phyloP scores from a whole-genome alignment of 53 echinoderm and acorn worm species.

The Arbacia lixula region DNA sequence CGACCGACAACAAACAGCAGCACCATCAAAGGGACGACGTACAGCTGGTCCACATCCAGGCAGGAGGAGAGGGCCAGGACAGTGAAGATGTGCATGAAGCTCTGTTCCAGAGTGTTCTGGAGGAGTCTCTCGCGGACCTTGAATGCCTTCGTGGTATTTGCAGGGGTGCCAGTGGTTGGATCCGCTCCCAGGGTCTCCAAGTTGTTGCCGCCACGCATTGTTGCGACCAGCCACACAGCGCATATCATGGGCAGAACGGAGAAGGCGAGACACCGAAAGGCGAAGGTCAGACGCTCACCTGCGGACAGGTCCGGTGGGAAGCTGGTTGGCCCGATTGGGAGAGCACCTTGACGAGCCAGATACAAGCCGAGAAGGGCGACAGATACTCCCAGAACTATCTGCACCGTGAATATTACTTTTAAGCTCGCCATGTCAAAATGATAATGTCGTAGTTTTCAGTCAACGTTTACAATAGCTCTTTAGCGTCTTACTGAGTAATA shows the following conservation, averaged over 20 bases:
- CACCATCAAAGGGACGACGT: conserved; percentile 63
- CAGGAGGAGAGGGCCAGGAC: conserved; percentile 60
- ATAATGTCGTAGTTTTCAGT: too few species aligned
- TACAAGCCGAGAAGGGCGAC: neutral
- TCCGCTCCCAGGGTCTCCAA: conserved; percentile 18
- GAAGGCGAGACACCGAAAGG: conserved; percentile 53
- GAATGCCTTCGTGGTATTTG: conserved; percentile 28
- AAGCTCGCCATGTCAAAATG: too few species aligned
- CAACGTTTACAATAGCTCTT: too few species aligned
- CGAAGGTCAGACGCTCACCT: conserved; percentile 34
- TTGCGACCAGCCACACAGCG: neutral
- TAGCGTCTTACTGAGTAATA: too few species aligned
- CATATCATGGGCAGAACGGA: conserved; percentile 37
- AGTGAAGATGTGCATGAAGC: conserved; percentile 56
- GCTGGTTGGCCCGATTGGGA: neutral
- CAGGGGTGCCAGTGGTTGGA: conserved; percentile 1
- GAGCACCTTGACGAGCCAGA: neutral
- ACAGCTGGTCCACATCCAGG: conserved; percentile 54
- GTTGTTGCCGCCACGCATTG: neutral
- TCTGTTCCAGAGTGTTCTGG: conserved; percentile 81
- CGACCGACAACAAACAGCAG: conserved; percentile 66
- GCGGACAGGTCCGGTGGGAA: neutral
- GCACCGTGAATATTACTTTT: too few species aligned
- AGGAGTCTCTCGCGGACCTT: conserved; percentile 58
- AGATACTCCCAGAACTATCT: neutral